Evolutionary conservation across 2,113 vertebrate species (phyloP), one percentile per base, ranked within the genome.

Genomic region (Maylandia zebra): DNA sequence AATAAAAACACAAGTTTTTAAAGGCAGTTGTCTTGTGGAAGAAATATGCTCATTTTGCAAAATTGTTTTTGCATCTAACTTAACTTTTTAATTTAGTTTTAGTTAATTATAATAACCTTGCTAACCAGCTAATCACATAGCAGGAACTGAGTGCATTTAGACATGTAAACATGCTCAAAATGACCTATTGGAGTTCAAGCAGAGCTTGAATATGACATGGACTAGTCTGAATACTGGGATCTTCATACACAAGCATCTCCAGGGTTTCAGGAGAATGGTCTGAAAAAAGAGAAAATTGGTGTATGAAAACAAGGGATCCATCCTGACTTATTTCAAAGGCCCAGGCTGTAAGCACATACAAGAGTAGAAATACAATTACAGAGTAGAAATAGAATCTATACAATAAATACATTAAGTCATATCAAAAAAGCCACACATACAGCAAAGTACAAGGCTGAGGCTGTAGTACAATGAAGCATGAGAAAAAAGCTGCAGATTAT

Each of bases 61-160:
- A 27, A 27, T 27, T 27, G 27, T 8, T 64, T 66, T 66, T 66
- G 17, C 17, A 66, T 66, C 17, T n/a, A 66, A n/a, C 61, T 66
- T 66, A 36, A 66, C 32, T n/a, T 36, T 0, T 0, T n/a, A 11
- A n/a, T n/a, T 36, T 66, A 0, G 61, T 36, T 38, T 66, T 8
- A 66, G 32, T 66, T 38, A 2, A 66, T 36, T 66, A n/a, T 36
- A 66, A 19, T 34, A 36, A 36, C 4, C 17, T 12, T 36, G 61
- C 17, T 36, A n/a, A 66, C 61, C 61, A 66, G 17, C 0, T 36
- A 66, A 66, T 66, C 32, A 36, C 61, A 66, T n/a, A 36, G 61
- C 17, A 66, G 61, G 32, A n/a, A 38, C 6, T 38, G 10, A 66
- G 32, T n/a, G 61, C 61, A 66, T 38, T n/a, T 66, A 66, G 1